A percentile compares a stretch with the other conserved stretches of the same genome.
Evolutionary conservation across 2,113 vertebrate genomes (phyloP).

Genomic region (Haemorhous mexicanus): DNA sequence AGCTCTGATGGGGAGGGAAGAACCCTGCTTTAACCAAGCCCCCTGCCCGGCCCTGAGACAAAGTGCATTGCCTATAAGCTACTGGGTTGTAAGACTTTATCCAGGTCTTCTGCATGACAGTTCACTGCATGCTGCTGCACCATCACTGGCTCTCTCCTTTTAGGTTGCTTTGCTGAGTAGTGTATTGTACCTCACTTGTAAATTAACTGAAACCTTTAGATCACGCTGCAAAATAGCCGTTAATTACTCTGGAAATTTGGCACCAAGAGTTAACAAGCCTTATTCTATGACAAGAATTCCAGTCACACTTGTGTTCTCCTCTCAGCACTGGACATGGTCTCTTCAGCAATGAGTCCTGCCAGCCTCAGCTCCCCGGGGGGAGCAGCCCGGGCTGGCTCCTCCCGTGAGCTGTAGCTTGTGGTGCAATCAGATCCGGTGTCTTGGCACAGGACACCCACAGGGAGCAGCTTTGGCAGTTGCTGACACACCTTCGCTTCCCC

Average conservation of each 20-base stretch:
- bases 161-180: constrained; percentile 72
- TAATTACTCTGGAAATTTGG: constrained; percentile 71
- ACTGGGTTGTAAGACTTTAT: constrained; percentile 26
- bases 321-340: not conserved
- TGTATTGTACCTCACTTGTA: constrained; percentile 67
- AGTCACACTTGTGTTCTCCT: not conserved
- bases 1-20: constrained; percentile 54
- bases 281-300: constrained; percentile 67
- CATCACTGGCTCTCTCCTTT: constrained; percentile 66
- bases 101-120: constrained; percentile 75
- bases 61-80: constrained; percentile 36
- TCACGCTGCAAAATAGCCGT: constrained; percentile 58
- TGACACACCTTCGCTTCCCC: constrained; percentile 41
- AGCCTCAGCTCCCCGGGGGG: not conserved
- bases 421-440: not conserved
- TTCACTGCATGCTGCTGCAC: constrained; percentile 76
- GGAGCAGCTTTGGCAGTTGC: constrained; percentile 53
- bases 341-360: not conserved
- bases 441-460: not conserved
- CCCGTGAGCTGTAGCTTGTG: not conserved
- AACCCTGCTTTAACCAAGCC: not conserved
- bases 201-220: constrained; percentile 66
- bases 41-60: not conserved
- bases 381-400: not conserved
- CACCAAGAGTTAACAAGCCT: constrained; percentile 68